These are phyloP conservation scores for Perca schrenkii DNA, from an alignment of 2,113 vertebrate species.

Conservation along the genomic window DNA sequence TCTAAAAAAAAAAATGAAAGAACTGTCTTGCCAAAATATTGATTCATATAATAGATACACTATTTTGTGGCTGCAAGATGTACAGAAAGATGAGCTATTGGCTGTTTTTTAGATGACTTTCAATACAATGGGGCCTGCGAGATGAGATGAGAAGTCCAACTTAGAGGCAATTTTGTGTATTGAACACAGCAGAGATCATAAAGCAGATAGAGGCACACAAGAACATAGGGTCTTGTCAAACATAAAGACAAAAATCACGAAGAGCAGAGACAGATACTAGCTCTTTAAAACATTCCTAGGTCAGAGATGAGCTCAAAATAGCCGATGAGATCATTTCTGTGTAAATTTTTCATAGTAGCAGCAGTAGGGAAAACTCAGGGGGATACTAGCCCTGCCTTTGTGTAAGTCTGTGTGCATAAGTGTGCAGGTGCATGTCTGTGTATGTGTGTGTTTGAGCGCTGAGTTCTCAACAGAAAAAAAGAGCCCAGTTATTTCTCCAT, in stretches of 20 bases:
- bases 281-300: slow-evolving; percentile 83
- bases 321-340: slow-evolving; percentile 85
- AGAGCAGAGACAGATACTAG: slow-evolving; percentile 61
- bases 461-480: slow-evolving; percentile 54
- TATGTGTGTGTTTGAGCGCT: slow-evolving; percentile 41
- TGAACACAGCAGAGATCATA: slow-evolving; percentile 21
- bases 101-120: slow-evolving; percentile 48
- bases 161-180: slow-evolving; percentile 35
- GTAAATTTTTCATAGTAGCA: slow-evolving; percentile 86
- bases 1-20: slow-evolving; percentile 44
- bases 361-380: slow-evolving; percentile 80
- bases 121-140: background rate
- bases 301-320: slow-evolving; percentile 84
- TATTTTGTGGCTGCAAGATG: slow-evolving; percentile 28
- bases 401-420: slow-evolving; percentile 54
- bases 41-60: slow-evolving; percentile 24
- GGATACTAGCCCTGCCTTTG: slow-evolving; percentile 73
- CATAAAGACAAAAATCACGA: slow-evolving; percentile 27
- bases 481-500: slow-evolving; percentile 46
- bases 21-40: slow-evolving; percentile 28
- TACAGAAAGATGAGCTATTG: slow-evolving; percentile 38
- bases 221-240: slow-evolving; percentile 21
- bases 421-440: slow-evolving; percentile 25
- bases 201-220: no score
- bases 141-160: slow-evolving; percentile 40